Evolutionary conservation across 1,140 invertebrate genomes (phyloP).

Genomic region (Rhopalosiphum padi): DNA sequence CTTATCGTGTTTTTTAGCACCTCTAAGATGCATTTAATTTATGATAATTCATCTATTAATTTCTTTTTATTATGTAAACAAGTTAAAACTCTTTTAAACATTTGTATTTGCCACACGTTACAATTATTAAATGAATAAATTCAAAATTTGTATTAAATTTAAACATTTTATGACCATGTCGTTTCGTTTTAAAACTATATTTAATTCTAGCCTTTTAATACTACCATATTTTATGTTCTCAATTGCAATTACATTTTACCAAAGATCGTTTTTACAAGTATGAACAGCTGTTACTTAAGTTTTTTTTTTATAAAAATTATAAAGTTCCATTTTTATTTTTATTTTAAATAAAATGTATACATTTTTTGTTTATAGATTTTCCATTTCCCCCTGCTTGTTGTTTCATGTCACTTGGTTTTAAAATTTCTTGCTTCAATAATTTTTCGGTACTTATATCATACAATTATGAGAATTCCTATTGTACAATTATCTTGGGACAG

Average conservation of each 20-base stretch:
- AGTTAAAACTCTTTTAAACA: neutral
- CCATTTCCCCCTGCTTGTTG: slow-evolving; percentile 82
- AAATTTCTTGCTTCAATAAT: slow-evolving; percentile 81
- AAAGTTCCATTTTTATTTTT: slow-evolving; percentile 46
- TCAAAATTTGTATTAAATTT: neutral
- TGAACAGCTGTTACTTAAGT: slow-evolving; percentile 62
- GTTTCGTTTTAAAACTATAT: slow-evolving; percentile 45
- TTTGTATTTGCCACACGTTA: slow-evolving; percentile 31
- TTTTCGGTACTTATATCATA: slow-evolving; percentile 71
- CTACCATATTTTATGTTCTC: slow-evolving; percentile 87
- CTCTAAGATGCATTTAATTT: neutral
- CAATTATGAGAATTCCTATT: slow-evolving; percentile 70
- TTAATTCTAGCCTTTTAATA: slow-evolving; percentile 68
- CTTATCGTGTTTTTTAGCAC: slow-evolving; percentile 1
- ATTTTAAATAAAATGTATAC: neutral
- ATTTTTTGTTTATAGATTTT: slow-evolving; percentile 72
- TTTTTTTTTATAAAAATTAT: slow-evolving; percentile 31
- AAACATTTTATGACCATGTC: slow-evolving; percentile 37
- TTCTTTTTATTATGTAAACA: neutral
- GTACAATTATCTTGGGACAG: slow-evolving; percentile 74
- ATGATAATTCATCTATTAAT: neutral
- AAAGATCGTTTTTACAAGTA: slow-evolving; percentile 90
- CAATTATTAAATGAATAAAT: slow-evolving; percentile 34
- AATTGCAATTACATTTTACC: slow-evolving; percentile 95
- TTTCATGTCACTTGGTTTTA: slow-evolving; percentile 81